These are phyloP conservation scores for Rhynchotus rufescens DNA, from an alignment of 2,797 vertebrate genomes.

Conservation along the genomic window DNA sequence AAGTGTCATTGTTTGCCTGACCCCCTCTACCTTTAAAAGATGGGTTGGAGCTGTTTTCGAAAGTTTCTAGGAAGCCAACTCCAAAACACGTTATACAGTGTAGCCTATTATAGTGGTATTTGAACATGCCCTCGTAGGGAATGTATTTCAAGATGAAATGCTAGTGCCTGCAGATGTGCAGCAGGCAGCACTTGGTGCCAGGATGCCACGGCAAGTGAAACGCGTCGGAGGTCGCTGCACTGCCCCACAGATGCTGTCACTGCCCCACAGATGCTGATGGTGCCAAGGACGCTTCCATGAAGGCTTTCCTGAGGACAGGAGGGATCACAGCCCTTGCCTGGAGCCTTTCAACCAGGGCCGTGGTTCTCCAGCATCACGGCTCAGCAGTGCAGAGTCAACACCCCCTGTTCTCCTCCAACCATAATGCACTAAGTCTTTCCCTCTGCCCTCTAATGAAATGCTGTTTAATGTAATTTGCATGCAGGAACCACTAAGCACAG, in stretches of 20 bases:
- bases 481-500: neutral
- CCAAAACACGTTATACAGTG: neutral
- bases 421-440: neutral
- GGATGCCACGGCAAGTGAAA: neutral
- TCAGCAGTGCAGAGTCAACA: constrained; percentile 2
- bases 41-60: neutral
- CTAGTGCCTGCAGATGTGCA: neutral
- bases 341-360: neutral
- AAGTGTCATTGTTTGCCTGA: neutral
- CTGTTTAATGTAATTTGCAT: constrained; percentile 3
- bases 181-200: neutral
- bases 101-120: neutral
- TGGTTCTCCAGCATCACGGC: neutral
- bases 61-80: neutral
- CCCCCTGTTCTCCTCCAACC: neutral
- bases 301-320: neutral
- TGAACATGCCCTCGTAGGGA: neutral
- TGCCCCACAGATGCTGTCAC: accelerated
- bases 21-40: too few relatives aligned
- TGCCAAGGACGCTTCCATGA: neutral
- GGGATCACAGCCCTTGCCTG: neutral
- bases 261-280: accelerated
- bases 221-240: neutral
- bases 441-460: constrained; percentile 17
- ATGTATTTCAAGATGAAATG: neutral